phyloP scores from a whole-genome alignment of 2,797 vertebrate genomes.

The Smutsia gigantea region DNA sequence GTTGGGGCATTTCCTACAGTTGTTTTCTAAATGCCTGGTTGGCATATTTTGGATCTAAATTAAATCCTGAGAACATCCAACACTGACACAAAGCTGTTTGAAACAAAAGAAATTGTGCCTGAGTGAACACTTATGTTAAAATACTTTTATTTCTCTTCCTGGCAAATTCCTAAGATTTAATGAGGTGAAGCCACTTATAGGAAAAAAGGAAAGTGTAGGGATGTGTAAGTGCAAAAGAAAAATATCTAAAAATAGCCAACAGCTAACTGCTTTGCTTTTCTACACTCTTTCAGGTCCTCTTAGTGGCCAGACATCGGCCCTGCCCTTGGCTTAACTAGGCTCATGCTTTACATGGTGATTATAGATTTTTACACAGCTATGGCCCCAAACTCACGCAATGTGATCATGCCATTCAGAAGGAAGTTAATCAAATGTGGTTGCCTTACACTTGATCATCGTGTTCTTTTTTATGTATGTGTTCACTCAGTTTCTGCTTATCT shows the following conservation, averaged over 20 bases:
- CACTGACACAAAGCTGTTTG: constrained; percentile 11
- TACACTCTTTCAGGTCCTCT: not conserved
- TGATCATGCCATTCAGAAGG: not conserved
- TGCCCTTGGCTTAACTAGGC: not conserved
- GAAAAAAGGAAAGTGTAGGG: not conserved
- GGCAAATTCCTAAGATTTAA: constrained; percentile 56
- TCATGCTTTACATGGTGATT: not conserved
- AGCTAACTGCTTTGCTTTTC: not conserved
- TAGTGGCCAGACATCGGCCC: not conserved
- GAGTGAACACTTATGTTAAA: constrained; percentile 37
- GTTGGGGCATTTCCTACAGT: not conserved
- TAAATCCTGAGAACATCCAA: constrained; percentile 19
- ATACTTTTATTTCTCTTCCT: constrained; percentile 10
- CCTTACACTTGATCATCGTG: not conserved
- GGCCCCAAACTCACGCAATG: not conserved
- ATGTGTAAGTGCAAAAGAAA: not conserved
- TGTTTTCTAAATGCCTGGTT: not conserved
- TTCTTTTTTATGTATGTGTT: not conserved
- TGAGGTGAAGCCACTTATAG: not conserved
- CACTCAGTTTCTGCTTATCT: not conserved
- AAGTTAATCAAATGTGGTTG: not conserved
- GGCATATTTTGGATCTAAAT: constrained; percentile 24
- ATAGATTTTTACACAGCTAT: not conserved
- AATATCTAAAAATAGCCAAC: constrained; percentile 36
- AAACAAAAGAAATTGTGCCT: constrained; percentile 27